Conservation (phyloP, 2,113 vertebrate species). For the Notothenia coriiceps region DNA sequence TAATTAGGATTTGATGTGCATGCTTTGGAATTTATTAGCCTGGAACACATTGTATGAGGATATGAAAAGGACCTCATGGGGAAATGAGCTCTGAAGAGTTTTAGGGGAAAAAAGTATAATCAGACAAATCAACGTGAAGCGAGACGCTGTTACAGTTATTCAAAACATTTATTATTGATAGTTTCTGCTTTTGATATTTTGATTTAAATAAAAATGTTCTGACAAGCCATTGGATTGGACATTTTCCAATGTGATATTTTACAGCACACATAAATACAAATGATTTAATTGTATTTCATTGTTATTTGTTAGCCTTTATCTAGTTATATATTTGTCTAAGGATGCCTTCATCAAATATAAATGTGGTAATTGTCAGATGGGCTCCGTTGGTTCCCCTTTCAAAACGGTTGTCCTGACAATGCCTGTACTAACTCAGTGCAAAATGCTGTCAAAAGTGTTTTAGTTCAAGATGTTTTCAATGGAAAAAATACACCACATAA, state of each 20-base stretch:
- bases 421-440: not conserved
- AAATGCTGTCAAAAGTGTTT: not conserved
- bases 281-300: no score
- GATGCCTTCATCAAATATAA: not conserved
- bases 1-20: conserved; percentile 13
- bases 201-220: no score
- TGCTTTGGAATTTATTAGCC: conserved; percentile 13
- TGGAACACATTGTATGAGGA: conserved; percentile 18
- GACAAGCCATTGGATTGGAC: no score
- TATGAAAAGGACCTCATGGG: not conserved
- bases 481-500: not conserved
- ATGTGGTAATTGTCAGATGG: not conserved
- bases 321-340: not conserved
- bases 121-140: not conserved
- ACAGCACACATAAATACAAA: no score
- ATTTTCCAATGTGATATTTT: no score
- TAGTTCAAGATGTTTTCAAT: not conserved
- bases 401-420: not conserved
- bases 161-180: no score
- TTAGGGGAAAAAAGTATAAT: not conserved
- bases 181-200: no score
- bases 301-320: no score
- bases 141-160: not conserved
- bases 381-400: not conserved
- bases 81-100: conserved; percentile 1